phyloP scores from a whole-genome alignment of 2,888 invertebrate species.

The Coleophora flavipennella region DNA sequence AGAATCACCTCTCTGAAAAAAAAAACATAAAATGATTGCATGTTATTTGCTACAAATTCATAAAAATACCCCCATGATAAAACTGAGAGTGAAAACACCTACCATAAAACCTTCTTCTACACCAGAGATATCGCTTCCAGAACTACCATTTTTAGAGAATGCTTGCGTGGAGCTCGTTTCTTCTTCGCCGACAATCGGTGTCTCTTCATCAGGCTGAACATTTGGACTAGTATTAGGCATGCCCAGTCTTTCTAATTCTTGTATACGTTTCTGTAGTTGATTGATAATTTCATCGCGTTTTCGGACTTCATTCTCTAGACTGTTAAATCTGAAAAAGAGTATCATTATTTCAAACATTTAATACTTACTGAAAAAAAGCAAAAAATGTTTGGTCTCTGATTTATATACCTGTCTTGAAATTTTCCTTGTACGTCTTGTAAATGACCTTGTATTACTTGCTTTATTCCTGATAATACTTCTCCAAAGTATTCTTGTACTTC shows the following conservation, averaged over 20 bases:
- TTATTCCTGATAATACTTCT: conserved; percentile 84
- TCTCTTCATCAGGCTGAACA: conserved; percentile 18
- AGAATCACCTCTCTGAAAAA: conserved; percentile 76
- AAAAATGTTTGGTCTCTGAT: no score
- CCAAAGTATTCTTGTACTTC: conserved; percentile 87
- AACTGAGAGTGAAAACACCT: conserved; percentile 4
- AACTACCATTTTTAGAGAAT: conserved; percentile 46
- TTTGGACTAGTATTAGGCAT: conserved; percentile 24
- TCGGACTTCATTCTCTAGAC: conserved; percentile 84
- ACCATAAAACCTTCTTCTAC: conserved; percentile 68
- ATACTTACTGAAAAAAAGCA: no score
- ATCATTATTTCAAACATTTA: background rate
- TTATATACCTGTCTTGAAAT: conserved; percentile 76
- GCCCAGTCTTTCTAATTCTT: conserved; percentile 74
- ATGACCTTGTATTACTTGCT: conserved; percentile 85
- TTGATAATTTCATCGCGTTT: conserved; percentile 86
- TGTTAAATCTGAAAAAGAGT: conserved; percentile 72
- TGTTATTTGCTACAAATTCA: background rate
- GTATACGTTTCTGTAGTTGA: conserved; percentile 81
- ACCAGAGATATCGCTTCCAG: conserved; percentile 58
- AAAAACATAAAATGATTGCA: conserved; percentile 1
- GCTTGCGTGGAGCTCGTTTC: conserved; percentile 15
- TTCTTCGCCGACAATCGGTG: conserved; percentile 13
- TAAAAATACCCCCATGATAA: background rate
- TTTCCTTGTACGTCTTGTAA: conserved; percentile 80